A percentile compares a stretch with the other conserved stretches of the same genome.
Conservation (phyloP, 92 coral and sea anemone species). For the Zoanthus sociatus region DNA sequence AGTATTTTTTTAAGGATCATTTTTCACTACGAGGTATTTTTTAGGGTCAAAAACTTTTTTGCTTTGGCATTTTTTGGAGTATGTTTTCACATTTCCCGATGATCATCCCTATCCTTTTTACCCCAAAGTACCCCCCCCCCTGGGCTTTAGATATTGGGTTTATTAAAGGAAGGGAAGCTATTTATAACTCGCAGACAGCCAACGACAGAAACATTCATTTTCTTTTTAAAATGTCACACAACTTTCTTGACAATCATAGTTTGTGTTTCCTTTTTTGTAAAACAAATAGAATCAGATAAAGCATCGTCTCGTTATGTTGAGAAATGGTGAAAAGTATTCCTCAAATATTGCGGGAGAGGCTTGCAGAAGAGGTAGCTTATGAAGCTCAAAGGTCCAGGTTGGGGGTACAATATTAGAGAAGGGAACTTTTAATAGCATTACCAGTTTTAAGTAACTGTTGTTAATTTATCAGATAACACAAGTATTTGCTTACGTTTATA, state of each 20-base stretch:
- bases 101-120: constrained; percentile 11
- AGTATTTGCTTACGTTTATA: background rate
- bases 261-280: constrained; percentile 9
- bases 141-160: constrained; percentile 9
- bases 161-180: constrained; percentile 11
- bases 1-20: too few species aligned
- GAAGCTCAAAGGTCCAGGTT: background rate
- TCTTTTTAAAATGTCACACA: constrained; percentile 4
- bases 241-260: constrained; percentile 8
- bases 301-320: constrained; percentile 1
- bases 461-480: background rate
- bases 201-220: constrained; percentile 3
- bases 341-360: constrained; percentile 7
- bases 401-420: background rate
- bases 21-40: too few species aligned
- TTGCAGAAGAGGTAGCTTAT: constrained; percentile 9
- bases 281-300: constrained; percentile 1
- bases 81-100: constrained; percentile 7
- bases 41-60: too few species aligned
- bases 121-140: constrained; percentile 2
- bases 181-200: constrained; percentile 7
- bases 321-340: constrained; percentile 11
- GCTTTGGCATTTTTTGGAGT: too few species aligned
- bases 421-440: constrained; percentile 3
- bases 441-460: constrained; percentile 4